Conservation (phyloP, 2,113 vertebrate genomes). For the Vulpes lagopus region DNA sequence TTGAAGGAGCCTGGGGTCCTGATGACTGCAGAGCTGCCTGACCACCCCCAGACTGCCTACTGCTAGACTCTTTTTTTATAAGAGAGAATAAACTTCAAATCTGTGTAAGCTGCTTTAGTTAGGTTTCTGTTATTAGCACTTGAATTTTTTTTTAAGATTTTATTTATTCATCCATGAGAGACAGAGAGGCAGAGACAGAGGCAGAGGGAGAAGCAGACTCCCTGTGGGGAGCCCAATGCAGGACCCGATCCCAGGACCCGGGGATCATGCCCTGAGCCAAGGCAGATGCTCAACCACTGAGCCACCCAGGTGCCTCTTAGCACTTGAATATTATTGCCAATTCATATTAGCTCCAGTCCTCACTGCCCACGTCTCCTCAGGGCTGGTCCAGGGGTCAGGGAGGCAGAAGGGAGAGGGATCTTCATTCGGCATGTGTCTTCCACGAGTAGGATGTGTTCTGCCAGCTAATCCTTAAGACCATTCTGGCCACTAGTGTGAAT, state of each 20-base stretch:
- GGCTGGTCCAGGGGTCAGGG: neutral
- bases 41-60: neutral
- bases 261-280: too few relatives aligned
- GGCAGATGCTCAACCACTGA: too few relatives aligned
- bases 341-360: neutral
- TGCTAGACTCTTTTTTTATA: neutral
- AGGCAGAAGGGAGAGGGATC: neutral
- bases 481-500: conserved; percentile 15
- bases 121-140: neutral
- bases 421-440: neutral
- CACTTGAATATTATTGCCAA: neutral
- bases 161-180: too few relatives aligned
- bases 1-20: neutral
- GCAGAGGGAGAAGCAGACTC: too few relatives aligned
- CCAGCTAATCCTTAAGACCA: neutral
- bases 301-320: too few relatives aligned
- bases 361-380: neutral
- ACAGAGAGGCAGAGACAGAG: too few relatives aligned
- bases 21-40: neutral
- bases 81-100: neutral
- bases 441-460: neutral
- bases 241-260: too few relatives aligned
- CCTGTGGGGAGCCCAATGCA: too few relatives aligned
- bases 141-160: neutral
- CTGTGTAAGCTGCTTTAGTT: neutral